These are phyloP conservation scores for Siphamia tubifer DNA, from an alignment of 2,113 vertebrate genomes.

Conservation along the genomic window DNA sequence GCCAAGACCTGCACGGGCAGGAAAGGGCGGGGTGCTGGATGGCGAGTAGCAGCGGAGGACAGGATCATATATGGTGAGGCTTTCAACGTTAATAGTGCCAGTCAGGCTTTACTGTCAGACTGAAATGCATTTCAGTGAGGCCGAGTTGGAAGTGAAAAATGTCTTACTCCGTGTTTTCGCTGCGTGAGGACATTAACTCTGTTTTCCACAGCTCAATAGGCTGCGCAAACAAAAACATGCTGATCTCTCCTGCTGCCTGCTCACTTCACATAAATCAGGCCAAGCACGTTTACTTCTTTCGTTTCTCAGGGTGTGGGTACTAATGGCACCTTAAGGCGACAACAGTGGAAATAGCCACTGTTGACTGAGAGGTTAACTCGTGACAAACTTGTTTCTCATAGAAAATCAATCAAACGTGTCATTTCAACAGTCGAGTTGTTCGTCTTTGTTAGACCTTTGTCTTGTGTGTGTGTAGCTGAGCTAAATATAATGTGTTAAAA, in stretches of 20 bases:
- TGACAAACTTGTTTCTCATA: constrained; percentile 9
- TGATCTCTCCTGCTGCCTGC: background rate
- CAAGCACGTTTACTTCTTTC: background rate
- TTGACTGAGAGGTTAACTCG: constrained; percentile 3
- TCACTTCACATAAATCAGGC: background rate
- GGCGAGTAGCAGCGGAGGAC: background rate
- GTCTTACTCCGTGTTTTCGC: background rate
- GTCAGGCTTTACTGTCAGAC: background rate
- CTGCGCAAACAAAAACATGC: background rate
- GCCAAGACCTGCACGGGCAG: constrained; percentile 41
- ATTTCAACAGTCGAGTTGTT: background rate
- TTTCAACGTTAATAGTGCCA: no score
- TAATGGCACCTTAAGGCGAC: constrained; percentile 19
- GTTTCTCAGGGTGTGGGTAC: constrained; percentile 12
- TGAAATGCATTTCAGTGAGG: background rate
- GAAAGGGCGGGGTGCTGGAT: constrained; percentile 48
- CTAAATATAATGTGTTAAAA: background rate
- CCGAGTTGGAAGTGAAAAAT: background rate
- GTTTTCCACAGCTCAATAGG: background rate
- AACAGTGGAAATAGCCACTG: constrained; percentile 17
- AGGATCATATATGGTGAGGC: background rate
- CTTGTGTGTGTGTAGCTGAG: background rate
- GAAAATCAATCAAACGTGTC: background rate
- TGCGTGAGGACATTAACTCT: background rate
- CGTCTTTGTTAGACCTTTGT: background rate